Conservation (phyloP, 2,888 invertebrate species). For the Campaea margaritaria region DNA sequence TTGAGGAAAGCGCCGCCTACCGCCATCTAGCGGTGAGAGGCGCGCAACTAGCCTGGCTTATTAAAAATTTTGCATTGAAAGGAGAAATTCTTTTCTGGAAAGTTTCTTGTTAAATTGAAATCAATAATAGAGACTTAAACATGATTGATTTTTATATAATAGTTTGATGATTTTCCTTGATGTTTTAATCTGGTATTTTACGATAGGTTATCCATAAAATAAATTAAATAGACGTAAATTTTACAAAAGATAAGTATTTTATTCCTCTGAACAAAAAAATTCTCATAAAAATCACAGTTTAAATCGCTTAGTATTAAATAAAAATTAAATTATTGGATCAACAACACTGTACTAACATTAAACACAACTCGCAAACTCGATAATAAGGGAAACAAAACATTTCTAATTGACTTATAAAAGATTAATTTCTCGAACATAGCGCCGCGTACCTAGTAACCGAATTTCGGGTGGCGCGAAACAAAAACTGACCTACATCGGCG, state of each 20-base stretch:
- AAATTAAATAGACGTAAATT: no score
- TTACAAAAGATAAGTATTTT: no score
- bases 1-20: slow-evolving; percentile 58
- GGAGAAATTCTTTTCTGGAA: no score
- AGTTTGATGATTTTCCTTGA: no score
- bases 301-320: not conserved
- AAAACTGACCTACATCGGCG: slow-evolving; percentile 84
- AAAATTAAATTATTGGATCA: not conserved
- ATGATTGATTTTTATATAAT: no score
- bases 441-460: slow-evolving; percentile 75
- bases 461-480: slow-evolving; percentile 84
- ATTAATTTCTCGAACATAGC: slow-evolving; percentile 63
- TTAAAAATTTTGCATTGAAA: not conserved
- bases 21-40: slow-evolving; percentile 79
- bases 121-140: no score
- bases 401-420: slow-evolving; percentile 52
- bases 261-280: no score
- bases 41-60: slow-evolving; percentile 37
- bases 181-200: no score
- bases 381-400: slow-evolving; percentile 27
- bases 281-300: not conserved
- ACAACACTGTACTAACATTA: not conserved
- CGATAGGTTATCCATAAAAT: no score
- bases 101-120: no score
- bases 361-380: not conserved